Conservation (phyloP, 2,113 vertebrate genomes). For the Glaucidium brasilianum region DNA sequence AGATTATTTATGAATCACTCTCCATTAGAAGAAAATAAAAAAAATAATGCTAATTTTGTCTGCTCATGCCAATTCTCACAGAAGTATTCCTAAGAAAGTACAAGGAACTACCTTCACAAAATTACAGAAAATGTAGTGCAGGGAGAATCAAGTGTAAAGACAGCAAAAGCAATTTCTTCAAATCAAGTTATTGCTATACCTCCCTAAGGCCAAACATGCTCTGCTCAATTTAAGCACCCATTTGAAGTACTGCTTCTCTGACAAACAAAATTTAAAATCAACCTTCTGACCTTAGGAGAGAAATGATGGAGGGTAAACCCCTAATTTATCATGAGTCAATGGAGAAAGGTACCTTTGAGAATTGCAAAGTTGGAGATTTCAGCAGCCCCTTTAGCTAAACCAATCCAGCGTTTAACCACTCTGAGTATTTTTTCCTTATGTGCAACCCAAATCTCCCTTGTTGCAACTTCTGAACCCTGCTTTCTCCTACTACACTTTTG, state of each 20-base stretch:
- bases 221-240: neutral
- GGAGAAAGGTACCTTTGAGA: neutral
- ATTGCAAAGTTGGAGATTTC: neutral
- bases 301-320: neutral
- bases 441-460: neutral
- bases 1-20: neutral
- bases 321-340: neutral
- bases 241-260: neutral
- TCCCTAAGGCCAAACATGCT: neutral
- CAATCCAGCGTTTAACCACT: neutral
- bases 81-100: neutral
- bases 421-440: neutral
- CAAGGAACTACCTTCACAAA: neutral
- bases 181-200: neutral
- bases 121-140: neutral
- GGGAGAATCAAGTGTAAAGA: neutral
- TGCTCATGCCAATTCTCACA: neutral
- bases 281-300: neutral
- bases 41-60: slow-evolving; percentile 8
- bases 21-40: neutral
- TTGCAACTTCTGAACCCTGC: neutral
- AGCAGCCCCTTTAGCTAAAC: neutral
- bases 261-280: neutral
- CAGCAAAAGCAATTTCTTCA: slow-evolving; percentile 1
- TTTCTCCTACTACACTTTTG: neutral